phyloP scores from a whole-genome alignment of 2,113 vertebrate species.

The Bolborhynchus lineola region DNA sequence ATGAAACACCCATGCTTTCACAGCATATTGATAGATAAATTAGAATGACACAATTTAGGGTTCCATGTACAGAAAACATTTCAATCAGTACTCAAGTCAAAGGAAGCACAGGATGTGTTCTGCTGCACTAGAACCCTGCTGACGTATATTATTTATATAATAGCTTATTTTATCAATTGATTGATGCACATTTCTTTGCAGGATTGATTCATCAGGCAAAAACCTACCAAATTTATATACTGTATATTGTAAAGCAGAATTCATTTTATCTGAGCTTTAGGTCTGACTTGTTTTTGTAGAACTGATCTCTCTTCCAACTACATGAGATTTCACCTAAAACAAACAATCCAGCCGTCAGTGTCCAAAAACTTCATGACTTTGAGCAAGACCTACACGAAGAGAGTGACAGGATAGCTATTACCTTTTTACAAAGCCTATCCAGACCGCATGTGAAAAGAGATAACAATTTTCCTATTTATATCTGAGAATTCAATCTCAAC shows the following conservation, averaged over 20 bases:
- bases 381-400: neutral
- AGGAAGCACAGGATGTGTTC: neutral
- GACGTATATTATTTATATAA: neutral
- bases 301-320: neutral
- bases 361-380: neutral
- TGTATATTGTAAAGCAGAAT: neutral
- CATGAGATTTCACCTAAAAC: neutral
- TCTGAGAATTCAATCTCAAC: neutral
- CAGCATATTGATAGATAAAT: neutral
- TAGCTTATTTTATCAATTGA: neutral
- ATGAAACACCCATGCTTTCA: slow-evolving; percentile 5
- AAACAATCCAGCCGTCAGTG: neutral
- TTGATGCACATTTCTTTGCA: neutral
- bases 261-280: neutral
- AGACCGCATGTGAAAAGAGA: neutral
- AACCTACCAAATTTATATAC: neutral
- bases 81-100: neutral
- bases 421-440: neutral
- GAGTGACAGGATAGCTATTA: neutral
- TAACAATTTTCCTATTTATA: neutral
- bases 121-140: neutral
- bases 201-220: neutral
- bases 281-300: neutral
- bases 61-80: neutral
- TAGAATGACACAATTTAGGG: neutral